These are phyloP conservation scores for Champsocephalus esox DNA, from an alignment of 2,797 vertebrate genomes.

Conservation along the genomic window DNA sequence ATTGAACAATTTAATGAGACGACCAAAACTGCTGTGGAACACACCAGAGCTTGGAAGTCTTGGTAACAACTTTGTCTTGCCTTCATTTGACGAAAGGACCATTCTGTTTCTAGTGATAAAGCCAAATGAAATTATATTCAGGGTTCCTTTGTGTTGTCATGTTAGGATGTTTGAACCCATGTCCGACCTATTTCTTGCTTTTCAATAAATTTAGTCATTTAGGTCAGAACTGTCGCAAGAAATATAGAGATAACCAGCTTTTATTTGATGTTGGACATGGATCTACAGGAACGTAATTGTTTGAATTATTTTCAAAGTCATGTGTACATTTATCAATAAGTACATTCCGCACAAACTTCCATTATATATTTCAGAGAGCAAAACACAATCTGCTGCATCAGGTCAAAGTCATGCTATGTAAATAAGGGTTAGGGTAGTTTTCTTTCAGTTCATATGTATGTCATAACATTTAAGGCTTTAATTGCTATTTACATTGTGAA, in stretches of 20 bases:
- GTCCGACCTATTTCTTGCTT: not conserved
- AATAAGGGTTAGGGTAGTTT: not conserved
- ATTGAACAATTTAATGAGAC: constrained; percentile 63
- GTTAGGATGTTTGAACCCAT: not conserved
- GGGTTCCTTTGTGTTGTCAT: not conserved
- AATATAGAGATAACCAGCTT: not conserved
- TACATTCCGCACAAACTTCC: not conserved
- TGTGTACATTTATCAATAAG: constrained; percentile 4
- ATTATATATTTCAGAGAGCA: not conserved
- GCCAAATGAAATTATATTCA: not conserved
- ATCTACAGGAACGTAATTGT: not conserved
- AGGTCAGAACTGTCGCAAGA: not conserved
- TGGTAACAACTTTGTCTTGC: constrained; percentile 24
- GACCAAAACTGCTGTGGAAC: constrained; percentile 23
- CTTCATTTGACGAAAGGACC: not conserved
- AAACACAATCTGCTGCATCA: not conserved
- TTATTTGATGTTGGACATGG: not conserved
- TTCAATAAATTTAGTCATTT: not conserved
- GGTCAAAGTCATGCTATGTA: not conserved
- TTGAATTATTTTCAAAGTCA: not conserved
- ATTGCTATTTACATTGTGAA: too few relatives aligned
- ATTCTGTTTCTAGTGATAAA: not conserved
- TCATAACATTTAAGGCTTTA: not conserved
- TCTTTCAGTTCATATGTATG: not conserved
- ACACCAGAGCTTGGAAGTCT: constrained; percentile 27